A percentile compares a stretch with the other conserved stretches of the same genome.
Conservation (phyloP, 1,140 invertebrate species). For the Druon quercuslanigerum region DNA sequence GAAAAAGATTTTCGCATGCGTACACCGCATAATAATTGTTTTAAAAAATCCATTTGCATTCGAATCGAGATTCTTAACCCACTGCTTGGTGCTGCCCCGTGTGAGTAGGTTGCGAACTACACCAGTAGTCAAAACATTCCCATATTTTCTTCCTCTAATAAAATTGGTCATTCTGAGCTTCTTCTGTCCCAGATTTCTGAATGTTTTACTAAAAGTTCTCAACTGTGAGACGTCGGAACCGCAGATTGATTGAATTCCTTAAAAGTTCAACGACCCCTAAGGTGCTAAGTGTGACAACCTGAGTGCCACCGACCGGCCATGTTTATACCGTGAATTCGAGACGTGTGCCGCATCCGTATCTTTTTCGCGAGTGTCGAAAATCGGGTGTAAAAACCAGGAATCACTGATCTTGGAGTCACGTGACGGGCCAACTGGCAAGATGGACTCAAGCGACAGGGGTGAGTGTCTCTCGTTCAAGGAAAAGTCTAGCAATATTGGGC, state of each 20-base stretch:
- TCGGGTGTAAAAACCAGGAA: constrained; percentile 35
- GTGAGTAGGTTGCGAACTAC: constrained; percentile 61
- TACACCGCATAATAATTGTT: background rate
- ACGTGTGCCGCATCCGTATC: constrained; percentile 51
- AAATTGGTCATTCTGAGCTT: constrained; percentile 44
- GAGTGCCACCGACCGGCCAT: constrained; percentile 65
- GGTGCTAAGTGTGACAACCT: constrained; percentile 62
- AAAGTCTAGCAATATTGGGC: constrained; percentile 60
- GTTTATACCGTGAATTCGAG: constrained; percentile 71
- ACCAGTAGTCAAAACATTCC: constrained; percentile 61
- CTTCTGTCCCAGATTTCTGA: constrained; percentile 43
- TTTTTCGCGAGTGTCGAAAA: constrained; percentile 50
- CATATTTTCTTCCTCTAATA: constrained; percentile 2
- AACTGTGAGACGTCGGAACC: constrained; percentile 1
- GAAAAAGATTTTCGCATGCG: background rate
- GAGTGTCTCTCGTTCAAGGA: constrained; percentile 50
- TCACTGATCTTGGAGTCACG: constrained; percentile 35
- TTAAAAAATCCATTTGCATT: background rate
- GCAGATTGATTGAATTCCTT: constrained; percentile 11
- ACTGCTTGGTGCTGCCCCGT: constrained; percentile 58
- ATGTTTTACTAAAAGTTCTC: constrained; percentile 42
- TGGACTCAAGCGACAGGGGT: constrained; percentile 73
- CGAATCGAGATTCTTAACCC: background rate
- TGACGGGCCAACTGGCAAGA: constrained; percentile 43
- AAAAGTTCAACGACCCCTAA: constrained; percentile 69